phyloP scores from a whole-genome alignment of 2,113 vertebrate genomes.

The Nerophis lumbriciformis region DNA sequence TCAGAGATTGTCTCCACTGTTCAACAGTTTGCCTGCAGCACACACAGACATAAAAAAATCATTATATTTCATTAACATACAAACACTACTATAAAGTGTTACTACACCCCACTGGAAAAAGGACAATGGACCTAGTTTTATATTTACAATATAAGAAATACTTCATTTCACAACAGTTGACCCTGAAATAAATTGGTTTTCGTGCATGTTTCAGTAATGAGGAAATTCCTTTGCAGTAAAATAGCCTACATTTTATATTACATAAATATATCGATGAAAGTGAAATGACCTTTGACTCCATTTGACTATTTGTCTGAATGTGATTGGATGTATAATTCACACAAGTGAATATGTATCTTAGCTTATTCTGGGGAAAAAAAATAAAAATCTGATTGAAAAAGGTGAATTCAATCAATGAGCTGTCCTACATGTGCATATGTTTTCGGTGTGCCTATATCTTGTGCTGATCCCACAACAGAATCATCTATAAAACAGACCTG shows the following conservation, averaged over 20 bases:
- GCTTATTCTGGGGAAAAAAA: constrained; percentile 9
- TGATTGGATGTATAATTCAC: background rate
- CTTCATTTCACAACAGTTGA: constrained; percentile 30
- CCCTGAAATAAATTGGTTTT: constrained; percentile 16
- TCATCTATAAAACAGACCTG: constrained; percentile 22
- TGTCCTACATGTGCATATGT: constrained; percentile 4
- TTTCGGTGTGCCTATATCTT: background rate
- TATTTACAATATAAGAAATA: constrained; percentile 22
- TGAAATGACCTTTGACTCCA: background rate
- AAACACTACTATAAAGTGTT: background rate
- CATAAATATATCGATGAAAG: constrained; percentile 4
- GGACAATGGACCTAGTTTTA: constrained; percentile 2
- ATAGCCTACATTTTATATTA: constrained; percentile 14
- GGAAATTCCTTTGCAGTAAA: constrained; percentile 5
- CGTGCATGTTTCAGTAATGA: constrained; percentile 1
- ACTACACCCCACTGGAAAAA: constrained; percentile 2
- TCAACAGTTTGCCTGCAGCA: too few species aligned
- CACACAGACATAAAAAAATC: background rate
- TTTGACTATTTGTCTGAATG: background rate
- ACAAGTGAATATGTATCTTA: background rate
- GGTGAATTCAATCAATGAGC: constrained; percentile 27
- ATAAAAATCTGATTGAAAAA: constrained; percentile 12
- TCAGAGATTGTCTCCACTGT: too few species aligned
- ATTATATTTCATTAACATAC: background rate
- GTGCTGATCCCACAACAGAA: constrained; percentile 19